Base-by-base conservation (phyloP, 2,113 vertebrate genomes). In the Gambusia affinis region DNA sequence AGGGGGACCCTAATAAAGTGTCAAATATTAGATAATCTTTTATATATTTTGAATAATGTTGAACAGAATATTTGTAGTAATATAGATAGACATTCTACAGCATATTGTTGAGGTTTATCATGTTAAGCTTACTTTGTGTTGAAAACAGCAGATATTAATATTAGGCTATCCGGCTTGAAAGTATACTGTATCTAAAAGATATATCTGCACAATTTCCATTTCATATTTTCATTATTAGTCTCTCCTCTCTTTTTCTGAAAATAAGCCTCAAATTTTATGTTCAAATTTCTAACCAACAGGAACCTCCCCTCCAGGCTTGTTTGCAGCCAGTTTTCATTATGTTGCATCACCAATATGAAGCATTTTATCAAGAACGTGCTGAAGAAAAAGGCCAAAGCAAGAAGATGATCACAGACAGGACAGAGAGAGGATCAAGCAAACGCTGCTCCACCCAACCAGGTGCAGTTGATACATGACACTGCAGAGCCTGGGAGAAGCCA, bases 271-370 rank as follows among this genome's bases (percentile, higher is more conserved):
- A 10, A n/a, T n/a, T n/a, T 24, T 24, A n/a, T 57, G 51, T n/a
- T 24, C 51, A 57, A 57, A n/a, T n/a, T n/a, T 11, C 51, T 57
- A 57, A 24, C 51, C 51, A 57, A 57, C 51, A 68, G 28, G 60
- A 12, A 70, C 60, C 27, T 15, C 12, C 12, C 31, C 24, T 60
- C 12, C 1, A 10, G 30, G 51, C 6, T 60, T 60, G 19, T 33
- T 14, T 37, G 51, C 6, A 19, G 29, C 29, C 15, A 33, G 39
- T 30, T 78, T 78, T 76, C 76, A 70, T 14, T 27, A 1, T 0
- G 42, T 81, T 85, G 70, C 84, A 64, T 85, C 84, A 85, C 65
- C 3, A 1, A 73, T 64, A n/a, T 33, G 60, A 37, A 2, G 63
- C 22, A 27, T 31, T 66, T 44, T 66, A 33, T 44, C 15, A 2